These are phyloP conservation scores for Micromesistius poutassou DNA, from an alignment of 2,797 vertebrate species.

Conservation along the genomic window DNA sequence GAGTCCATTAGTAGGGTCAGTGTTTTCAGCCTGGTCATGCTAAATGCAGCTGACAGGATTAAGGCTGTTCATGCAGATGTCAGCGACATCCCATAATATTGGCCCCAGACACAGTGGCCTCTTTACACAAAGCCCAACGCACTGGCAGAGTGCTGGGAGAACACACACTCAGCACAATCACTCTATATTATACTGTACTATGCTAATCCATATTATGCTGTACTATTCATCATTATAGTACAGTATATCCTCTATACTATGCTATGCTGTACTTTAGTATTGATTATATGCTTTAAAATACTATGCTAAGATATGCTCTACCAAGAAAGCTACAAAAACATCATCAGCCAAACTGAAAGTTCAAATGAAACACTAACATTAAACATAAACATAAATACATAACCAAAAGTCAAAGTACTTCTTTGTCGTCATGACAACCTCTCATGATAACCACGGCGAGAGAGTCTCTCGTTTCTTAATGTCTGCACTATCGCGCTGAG, in stretches of 20 bases:
- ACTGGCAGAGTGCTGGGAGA: conserved; percentile 2
- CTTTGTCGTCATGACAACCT: background rate
- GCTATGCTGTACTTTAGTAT: background rate
- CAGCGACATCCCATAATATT: conserved; percentile 44
- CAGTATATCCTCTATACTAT: background rate
- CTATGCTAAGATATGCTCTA: background rate
- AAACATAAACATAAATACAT: background rate
- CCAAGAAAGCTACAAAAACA: background rate
- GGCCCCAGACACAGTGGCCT: conserved; percentile 43
- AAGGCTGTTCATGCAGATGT: conserved; percentile 58
- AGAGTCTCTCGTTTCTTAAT: background rate
- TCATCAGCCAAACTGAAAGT: background rate
- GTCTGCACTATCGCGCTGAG: background rate
- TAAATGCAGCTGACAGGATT: conserved; percentile 52
- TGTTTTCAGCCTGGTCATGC: conserved; percentile 55
- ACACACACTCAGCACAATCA: background rate
- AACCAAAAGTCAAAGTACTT: background rate
- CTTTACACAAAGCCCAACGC: conserved; percentile 30
- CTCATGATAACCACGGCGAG: background rate
- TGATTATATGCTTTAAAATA: background rate
- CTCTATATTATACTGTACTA: background rate
- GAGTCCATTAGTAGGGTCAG: conserved; percentile 47
- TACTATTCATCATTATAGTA: background rate
- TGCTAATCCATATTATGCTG: background rate
- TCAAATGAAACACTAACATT: background rate